phyloP scores from a whole-genome alignment of 2,888 invertebrate genomes.

The Apomyelois bistriatella region DNA sequence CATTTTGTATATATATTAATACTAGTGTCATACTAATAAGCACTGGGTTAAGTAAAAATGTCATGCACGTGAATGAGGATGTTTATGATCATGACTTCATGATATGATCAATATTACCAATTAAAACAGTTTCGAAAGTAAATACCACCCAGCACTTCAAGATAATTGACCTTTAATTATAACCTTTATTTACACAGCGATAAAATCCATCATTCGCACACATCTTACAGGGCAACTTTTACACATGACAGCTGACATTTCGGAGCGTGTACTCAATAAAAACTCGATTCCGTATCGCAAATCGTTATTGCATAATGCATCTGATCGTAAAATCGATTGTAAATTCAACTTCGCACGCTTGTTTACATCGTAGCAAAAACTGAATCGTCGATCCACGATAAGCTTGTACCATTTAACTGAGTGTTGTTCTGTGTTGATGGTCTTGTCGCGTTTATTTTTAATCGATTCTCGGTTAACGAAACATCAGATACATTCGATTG shows the following conservation, averaged over 20 bases:
- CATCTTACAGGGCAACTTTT: conserved; percentile 14
- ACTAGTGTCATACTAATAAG: too few species aligned
- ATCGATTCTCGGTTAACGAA: conserved; percentile 10
- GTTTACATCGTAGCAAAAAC: conserved; percentile 21
- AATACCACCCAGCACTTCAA: conserved; percentile 5
- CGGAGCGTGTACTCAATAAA: conserved; percentile 31
- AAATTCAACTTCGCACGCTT: conserved; percentile 20
- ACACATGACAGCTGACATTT: conserved; percentile 41
- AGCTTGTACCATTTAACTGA: conserved; percentile 31
- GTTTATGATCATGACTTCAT: background rate
- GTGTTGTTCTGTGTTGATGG: conserved; percentile 24
- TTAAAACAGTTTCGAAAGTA: conserved; percentile 3
- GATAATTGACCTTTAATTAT: background rate
- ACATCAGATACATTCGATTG: conserved; percentile 5
- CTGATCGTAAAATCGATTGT: conserved; percentile 19
- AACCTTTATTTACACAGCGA: conserved; percentile 4
- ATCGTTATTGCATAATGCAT: conserved; percentile 10
- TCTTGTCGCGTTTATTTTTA: conserved; percentile 13
- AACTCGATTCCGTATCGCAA: conserved; percentile 16
- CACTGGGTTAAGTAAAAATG: too few species aligned
- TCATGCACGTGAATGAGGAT: too few species aligned
- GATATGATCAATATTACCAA: background rate
- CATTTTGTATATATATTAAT: too few species aligned
- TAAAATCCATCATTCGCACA: conserved; percentile 2
- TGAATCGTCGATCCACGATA: conserved; percentile 22